Evolutionary conservation across 2,797 vertebrate species (phyloP), one percentile per base, ranked within the genome.

Genomic region (Microtus californicus): DNA sequence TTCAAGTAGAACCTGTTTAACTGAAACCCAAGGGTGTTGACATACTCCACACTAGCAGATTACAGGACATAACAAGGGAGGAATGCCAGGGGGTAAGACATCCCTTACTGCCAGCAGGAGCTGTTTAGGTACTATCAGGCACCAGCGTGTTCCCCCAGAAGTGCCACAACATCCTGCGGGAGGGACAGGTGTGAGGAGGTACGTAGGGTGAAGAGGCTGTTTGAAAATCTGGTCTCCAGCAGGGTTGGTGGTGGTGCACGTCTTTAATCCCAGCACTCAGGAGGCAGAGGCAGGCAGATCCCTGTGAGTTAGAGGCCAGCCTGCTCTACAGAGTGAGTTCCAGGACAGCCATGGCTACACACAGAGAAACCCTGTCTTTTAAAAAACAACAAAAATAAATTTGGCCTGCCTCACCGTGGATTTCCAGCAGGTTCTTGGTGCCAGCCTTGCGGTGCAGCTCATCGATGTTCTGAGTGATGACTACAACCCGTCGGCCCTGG

Each of bases 391-490:
- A 8, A 69, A n/a, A n/a, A n/a, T 17, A 56, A 21, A 29, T 51
- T 67, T 67, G 31, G 17, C 1, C 48, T n/a, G 5, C 76, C 99
- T 98, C 98, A 99, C 99, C 99, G 0, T 99, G 99, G 95, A 99
- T 99, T 97, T 99, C 99, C 80, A 99, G 98, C 96, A 99, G 98
- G 67, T 99, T 98, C 96, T 99, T 99, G 87, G 99, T 99, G 89
- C 99, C 99, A 5, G 99, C 99, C 96, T 98, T 99, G 77, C 97
- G 98, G 97, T 99, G 99, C 63, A 99, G 98, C 78, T 99, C 99
- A 8, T 99, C 99, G 0, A 99, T 99, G 96, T 99, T 99, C 98
- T 99, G 99, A 0, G 99, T 99, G 96, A 99, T 99, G 94, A 99
- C 99, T 10, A 99, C 98, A 40, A 99, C 98, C 0, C 98, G 98